Evolutionary conservation across 2,888 invertebrate species (phyloP), one percentile per base, ranked within the genome.

Genomic region (Tineola bisselliella): DNA sequence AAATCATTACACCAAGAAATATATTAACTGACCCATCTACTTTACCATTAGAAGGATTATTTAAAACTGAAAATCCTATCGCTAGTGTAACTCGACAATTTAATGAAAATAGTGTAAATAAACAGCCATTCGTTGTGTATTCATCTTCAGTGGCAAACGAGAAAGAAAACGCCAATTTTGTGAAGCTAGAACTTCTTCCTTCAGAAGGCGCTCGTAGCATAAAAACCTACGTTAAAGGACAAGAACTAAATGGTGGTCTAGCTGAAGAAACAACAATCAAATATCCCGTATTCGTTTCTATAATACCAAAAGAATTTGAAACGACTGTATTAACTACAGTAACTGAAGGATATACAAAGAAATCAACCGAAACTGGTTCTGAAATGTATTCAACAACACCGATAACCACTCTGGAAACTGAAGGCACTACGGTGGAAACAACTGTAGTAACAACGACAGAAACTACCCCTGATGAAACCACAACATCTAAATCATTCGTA

Each of bases 41-140:
- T 0, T 88, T 93, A 64, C 79, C 92, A 11, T 74, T 93, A 64
- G 91, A 93, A 78, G 91, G 89, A 1, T 76, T 93, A 8, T 93
- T 93, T 67, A 89, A 90, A 71, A 88, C 88, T 62, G 81, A 89
- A 70, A 81, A 77, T 60, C 84, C 88, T 0, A 62, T 57, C 15
- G 58, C 38, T 11, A 10, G 73, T 1, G 75, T 69, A 63, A 75
- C 75, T 4, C 75, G 72, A 63, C 77, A 78, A 71, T 65, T 73
- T 1, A 69, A 63, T 61, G 33, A 58, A 44, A 68, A 71, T 38
- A 69, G 70, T n/a, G 65, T 64, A 38, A 68, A 66, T n/a, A 77
- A 73, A 30, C 77, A 80, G 66, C 84, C 87, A 0, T 87, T 84
- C 67, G 70, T 86, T 1, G 84, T 88, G 0, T 88, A 88, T 66